Percentiles rank a stretch among this genome's conserved stretches.
phyloP scores from a whole-genome alignment of 2,113 vertebrate genomes.

The Phalacrocorax carbo region DNA sequence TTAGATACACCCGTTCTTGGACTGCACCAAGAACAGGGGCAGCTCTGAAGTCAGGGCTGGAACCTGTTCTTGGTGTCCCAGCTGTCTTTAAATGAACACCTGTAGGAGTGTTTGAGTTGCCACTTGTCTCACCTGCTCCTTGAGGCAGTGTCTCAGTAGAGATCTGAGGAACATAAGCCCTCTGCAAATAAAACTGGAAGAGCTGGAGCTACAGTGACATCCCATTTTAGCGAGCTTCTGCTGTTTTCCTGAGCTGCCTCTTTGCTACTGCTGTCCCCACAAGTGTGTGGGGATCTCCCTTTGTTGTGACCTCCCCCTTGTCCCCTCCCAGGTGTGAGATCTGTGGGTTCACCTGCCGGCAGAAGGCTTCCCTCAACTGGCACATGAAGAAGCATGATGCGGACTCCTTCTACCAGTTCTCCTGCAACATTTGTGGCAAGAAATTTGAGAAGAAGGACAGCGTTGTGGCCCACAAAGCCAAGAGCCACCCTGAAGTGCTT shows the following conservation, averaged over 20 bases:
- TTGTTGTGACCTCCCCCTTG: neutral
- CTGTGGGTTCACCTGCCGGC: slow-evolving; percentile 96
- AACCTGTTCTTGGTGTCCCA: neutral
- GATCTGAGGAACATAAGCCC: neutral
- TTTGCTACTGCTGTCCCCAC: rapidly evolving
- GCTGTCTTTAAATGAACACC: rapidly evolving
- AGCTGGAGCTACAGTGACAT: neutral
- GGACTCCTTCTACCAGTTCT: slow-evolving; percentile 96
- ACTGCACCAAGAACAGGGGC: neutral
- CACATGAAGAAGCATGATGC: slow-evolving; percentile 99
- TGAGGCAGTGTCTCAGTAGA: neutral
- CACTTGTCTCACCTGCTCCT: neutral
- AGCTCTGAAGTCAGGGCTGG: neutral
- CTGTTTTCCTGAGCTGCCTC: neutral
- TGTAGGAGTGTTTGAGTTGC: neutral
- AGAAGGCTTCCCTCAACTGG: slow-evolving; percentile 99
- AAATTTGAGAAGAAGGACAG: slow-evolving; percentile 99
- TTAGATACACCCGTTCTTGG: neutral
- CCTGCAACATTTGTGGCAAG: slow-evolving; percentile 97
- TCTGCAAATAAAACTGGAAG: neutral
- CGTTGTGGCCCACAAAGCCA: slow-evolving; percentile 96
- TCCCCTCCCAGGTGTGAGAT: slow-evolving; percentile 87
- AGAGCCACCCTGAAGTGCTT: slow-evolving; percentile 95
- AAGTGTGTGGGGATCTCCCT: neutral
- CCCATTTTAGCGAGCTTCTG: neutral